Base-by-base conservation (phyloP, 2,113 vertebrate species). In the Zosterops lateralis region DNA sequence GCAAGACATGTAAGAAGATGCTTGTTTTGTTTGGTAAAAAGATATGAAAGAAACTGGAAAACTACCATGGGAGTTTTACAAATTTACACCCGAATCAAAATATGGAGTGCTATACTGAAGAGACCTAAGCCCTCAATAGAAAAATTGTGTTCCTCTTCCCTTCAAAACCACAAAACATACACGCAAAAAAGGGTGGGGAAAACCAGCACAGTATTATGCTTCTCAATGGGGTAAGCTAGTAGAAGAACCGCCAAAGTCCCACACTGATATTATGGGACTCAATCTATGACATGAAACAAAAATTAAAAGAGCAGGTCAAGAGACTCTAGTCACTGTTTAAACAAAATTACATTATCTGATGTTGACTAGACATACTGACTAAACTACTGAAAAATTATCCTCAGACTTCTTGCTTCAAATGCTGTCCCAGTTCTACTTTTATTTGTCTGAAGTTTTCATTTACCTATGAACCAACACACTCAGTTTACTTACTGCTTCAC, bases 121-220 rank as follows among this genome's bases (percentile, higher is more conserved):
- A 76, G 22, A 50, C 9, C 7, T 25, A 34, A 17, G 42, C 1
- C 6, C 7, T 7, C 10, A 40, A 5, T 7, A 36, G 25, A 48
- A 71, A 75, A 68, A 12, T 4, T 13, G 29, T 44, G 31, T 25
- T 87, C 6, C 4, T 38, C 10, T 11, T 25, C 4, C 9, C 24
- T 47, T 13, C 14, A 17, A 5, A 66, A 38, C 3, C 76, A 81
- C 26, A 62, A 64, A 92, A 82, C 12, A 48, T 8, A 16, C 2
- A 50, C 6, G 54, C 3, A 47, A 70, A 47, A 57, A 73, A 77
- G 31, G 12, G 7, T 51, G 26, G 82, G 58, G 28, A 87, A 73
- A 72, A 7, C 13, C 1, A 5, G 25, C 14, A 62, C 1, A 2
- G 2, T 9, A 29, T 17, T 48, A 44, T 0, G 0, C 4, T 79